Evolutionary conservation across 2,888 invertebrate genomes (phyloP), one percentile per base, ranked within the genome.

Genomic region (Heliothis peltigera): DNA sequence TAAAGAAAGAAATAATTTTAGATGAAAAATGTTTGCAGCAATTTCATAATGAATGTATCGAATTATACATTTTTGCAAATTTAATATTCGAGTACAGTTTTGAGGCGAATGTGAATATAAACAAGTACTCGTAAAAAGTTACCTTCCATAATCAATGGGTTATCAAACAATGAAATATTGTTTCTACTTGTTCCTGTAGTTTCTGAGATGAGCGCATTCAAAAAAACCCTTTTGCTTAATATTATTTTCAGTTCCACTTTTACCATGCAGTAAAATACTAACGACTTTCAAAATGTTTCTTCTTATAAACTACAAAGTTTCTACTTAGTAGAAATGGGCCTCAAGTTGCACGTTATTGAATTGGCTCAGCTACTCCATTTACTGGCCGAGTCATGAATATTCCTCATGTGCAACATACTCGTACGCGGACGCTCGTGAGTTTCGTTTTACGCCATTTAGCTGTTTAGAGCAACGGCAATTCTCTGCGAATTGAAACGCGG

Each of bases 371-470:
- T 87, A 84, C 85, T 85, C 86, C 83, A 86, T 89, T 88, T 87
- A 84, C 79, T 64, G 78, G 72, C 72, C 82, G 76, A 83, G 85
- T 85, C 89, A 89, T 91, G 90, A 89, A 91, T 91, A 92, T 89
- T 91, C 89, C 83, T 84, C 87, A 84, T 87, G 83, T 86, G 84
- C 84, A 85, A 85, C 88, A 88, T 83, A 85, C 85, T 85, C 84
- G 83, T 80, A 77, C 77, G 82, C 75, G 73, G 78, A 67, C 75
- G 81, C 75, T 82, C 81, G 81, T 81, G 79, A 77, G 87, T 89
- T 89, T 90, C 87, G 87, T 91, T 92, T 91, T 89, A 88, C 87
- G 87, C 87, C 85, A 87, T 91, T 91, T 89, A 89, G 85, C 89
- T 89, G 91, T 89, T 90, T 90, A 90, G 87, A 87, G 83, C 87